Conservation (phyloP, 2,797 vertebrate species). For the Mycteria americana region DNA sequence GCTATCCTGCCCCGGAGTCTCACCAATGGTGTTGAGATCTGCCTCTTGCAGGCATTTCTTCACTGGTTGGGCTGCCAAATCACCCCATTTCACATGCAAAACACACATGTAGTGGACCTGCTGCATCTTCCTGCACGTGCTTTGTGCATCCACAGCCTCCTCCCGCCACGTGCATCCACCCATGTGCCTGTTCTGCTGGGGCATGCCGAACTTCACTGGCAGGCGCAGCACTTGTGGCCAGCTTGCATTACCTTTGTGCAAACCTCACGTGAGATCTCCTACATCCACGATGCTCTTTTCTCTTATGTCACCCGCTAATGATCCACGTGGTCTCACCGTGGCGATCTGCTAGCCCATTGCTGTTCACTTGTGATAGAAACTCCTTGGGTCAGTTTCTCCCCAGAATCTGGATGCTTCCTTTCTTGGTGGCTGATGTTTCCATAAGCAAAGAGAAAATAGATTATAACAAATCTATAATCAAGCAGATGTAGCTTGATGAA, state of each 20-base stretch:
- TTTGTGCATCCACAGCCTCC: not conserved
- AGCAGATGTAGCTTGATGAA: not conserved
- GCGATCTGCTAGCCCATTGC: too few relatives aligned
- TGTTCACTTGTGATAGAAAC: not conserved
- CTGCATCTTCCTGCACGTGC: not conserved
- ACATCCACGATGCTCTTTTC: fast-evolving
- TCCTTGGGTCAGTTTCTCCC: not conserved
- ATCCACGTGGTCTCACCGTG: not conserved
- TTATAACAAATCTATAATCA: not conserved
- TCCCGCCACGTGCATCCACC: fast-evolving
- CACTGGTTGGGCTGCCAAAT: not conserved
- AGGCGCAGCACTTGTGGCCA: not conserved
- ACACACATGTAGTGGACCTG: fast-evolving
- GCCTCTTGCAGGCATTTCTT: too few relatives aligned
- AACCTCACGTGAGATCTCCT: fast-evolving
- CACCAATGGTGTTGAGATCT: too few relatives aligned
- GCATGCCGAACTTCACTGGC: fast-evolving
- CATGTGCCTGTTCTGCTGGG: not conserved
- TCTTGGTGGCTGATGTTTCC: not conserved
- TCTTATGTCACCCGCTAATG: not conserved
- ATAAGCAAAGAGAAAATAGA: not conserved
- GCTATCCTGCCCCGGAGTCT: not conserved
- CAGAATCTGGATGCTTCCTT: not conserved
- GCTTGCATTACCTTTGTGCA: not conserved
- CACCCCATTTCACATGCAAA: fast-evolving